These are phyloP conservation scores for Ptilorrhoa leucosticta DNA, from an alignment of 2,113 vertebrate genomes.

Conservation along the genomic window DNA sequence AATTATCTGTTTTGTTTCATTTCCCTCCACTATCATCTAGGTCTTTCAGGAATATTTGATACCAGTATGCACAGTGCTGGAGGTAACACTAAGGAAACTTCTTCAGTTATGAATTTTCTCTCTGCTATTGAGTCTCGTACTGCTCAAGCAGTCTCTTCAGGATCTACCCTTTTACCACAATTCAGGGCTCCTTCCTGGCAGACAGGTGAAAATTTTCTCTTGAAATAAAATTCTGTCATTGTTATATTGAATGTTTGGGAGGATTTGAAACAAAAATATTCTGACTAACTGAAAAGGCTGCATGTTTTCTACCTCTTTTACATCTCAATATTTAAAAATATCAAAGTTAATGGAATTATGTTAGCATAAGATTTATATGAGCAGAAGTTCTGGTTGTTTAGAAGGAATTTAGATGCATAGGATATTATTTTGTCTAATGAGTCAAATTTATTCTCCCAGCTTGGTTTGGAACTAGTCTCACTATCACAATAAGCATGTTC, in stretches of 20 bases:
- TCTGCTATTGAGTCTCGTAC: slow-evolving; percentile 90
- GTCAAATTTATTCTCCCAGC: background rate
- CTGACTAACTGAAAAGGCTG: background rate
- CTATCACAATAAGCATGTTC: background rate
- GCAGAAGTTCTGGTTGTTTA: background rate
- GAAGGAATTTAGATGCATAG: background rate
- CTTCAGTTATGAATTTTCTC: slow-evolving; percentile 94
- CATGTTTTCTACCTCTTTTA: background rate
- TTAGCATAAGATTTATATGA: background rate
- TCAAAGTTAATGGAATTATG: background rate
- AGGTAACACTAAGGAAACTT: slow-evolving; percentile 89
- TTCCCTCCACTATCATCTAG: slow-evolving; percentile 43
- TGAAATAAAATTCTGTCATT: background rate
- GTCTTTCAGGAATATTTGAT: slow-evolving; percentile 87
- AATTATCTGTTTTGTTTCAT: slow-evolving; percentile 13
- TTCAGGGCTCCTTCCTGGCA: slow-evolving; percentile 94
- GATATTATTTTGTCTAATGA: background rate
- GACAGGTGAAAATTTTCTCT: slow-evolving; percentile 76
- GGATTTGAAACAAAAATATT: background rate
- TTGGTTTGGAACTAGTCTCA: background rate
- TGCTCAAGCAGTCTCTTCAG: slow-evolving; percentile 89
- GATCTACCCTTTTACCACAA: slow-evolving; percentile 88
- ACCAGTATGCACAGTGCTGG: slow-evolving; percentile 77
- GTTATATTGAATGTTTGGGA: background rate
- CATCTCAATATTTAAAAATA: background rate